phyloP scores from a whole-genome alignment of 2,888 invertebrate species.

The Rhimphoctona megacephalus region DNA sequence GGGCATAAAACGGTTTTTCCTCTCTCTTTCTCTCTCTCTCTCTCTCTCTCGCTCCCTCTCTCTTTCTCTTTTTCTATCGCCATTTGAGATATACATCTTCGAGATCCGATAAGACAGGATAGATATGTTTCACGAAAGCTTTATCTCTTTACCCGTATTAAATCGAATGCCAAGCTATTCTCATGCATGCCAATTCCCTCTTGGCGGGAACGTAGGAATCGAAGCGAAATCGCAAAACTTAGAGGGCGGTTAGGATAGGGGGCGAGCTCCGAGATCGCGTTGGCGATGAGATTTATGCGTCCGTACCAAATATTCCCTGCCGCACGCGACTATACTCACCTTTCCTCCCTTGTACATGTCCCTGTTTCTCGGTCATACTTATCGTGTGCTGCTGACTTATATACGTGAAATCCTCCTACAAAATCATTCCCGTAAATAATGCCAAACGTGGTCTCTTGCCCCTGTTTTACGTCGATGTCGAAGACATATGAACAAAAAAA shows the following conservation, averaged over 20 bases:
- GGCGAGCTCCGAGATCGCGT: slow-evolving; percentile 36
- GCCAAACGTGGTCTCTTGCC: slow-evolving; percentile 37
- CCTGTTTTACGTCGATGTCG: slow-evolving; percentile 17
- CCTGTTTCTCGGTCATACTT: slow-evolving; percentile 31
- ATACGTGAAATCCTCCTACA: slow-evolving; percentile 55
- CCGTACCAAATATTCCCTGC: slow-evolving; percentile 79
- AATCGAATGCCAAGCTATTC: slow-evolving; percentile 83
- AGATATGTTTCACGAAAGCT: slow-evolving; percentile 82
- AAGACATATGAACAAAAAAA: background rate
- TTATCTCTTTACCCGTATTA: slow-evolving; percentile 83
- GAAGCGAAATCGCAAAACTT: slow-evolving; percentile 16
- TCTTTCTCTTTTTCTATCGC: slow-evolving; percentile 14
- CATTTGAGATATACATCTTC: slow-evolving; percentile 81
- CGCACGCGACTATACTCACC: slow-evolving; percentile 70
- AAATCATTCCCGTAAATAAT: slow-evolving; percentile 70
- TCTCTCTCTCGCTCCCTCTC: background rate
- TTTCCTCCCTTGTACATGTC: slow-evolving; percentile 37
- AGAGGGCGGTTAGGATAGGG: slow-evolving; percentile 7
- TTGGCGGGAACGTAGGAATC: slow-evolving; percentile 54
- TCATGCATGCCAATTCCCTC: slow-evolving; percentile 84
- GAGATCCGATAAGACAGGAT: slow-evolving; percentile 82
- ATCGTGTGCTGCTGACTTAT: slow-evolving; percentile 21
- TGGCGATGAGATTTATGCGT: slow-evolving; percentile 81
- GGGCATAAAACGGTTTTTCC: slow-evolving; percentile 15
- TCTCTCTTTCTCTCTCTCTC: slow-evolving; percentile 8